A percentile compares a stretch with the other conserved stretches of the same genome.
Evolutionary conservation across 2,113 vertebrate genomes (phyloP).

Genomic region (Phocoena sinus): DNA sequence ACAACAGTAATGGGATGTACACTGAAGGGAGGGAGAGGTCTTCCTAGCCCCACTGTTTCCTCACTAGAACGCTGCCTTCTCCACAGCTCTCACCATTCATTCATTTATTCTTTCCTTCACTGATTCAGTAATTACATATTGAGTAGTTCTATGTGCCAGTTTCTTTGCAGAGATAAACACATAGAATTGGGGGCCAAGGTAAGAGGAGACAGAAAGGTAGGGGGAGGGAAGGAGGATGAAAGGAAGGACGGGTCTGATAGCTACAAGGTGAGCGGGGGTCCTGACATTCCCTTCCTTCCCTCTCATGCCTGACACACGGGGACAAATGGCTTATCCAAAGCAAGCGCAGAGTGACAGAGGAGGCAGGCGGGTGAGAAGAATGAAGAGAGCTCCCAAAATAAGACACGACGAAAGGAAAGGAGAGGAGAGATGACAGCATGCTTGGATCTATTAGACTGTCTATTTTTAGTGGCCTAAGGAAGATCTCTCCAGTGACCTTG

Average conservation of each 20-base stretch:
- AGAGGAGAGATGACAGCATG: neutral
- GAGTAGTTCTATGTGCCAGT: neutral
- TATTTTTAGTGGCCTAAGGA: constrained; percentile 32
- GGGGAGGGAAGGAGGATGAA: rapidly evolving
- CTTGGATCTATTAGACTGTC: neutral
- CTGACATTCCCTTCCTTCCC: neutral
- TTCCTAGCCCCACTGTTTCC: rapidly evolving
- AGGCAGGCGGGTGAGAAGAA: neutral
- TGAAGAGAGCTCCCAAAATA: neutral
- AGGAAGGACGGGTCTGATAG: rapidly evolving
- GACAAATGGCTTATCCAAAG: neutral
- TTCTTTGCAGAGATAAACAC: neutral
- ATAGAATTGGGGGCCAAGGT: neutral
- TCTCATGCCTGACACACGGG: neutral
- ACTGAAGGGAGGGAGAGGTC: too few relatives aligned
- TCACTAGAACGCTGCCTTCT: neutral
- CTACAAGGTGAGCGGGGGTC: neutral
- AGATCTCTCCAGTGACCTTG: neutral
- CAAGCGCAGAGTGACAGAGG: neutral
- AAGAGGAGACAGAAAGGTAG: neutral
- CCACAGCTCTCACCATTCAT: neutral
- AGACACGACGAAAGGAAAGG: neutral
- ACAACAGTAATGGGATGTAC: too few relatives aligned
- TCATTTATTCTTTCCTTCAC: neutral
- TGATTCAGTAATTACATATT: neutral